Base-by-base conservation (phyloP, 2,113 vertebrate genomes). In the Pongo pygmaeus region DNA sequence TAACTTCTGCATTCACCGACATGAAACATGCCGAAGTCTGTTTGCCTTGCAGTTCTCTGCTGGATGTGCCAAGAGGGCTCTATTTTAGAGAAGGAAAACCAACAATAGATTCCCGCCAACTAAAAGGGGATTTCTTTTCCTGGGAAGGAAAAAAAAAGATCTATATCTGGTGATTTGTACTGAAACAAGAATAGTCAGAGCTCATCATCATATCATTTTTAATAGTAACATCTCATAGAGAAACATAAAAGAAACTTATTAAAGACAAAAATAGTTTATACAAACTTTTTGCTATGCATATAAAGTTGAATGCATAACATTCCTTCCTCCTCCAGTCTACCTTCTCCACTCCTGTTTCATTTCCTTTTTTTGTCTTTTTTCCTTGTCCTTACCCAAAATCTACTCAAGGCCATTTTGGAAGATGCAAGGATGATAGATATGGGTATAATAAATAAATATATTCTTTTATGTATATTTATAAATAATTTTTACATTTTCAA, bases 161-260 rank as follows among this genome's bases (percentile, higher is more conserved):
- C 4, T 80, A 91, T 93, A 89, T 74, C 70, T 83, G 8, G 22
- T 94, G 23, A 95, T 67, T 90, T 84, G 69, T 84, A 59, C 70
- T 86, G n/a, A 84, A 94, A 79, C 23, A 89, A 90, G 27, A 85
- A 59, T 72, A 95, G 57, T 61, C n/a, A 83, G 61, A 95, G 13
- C 25, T 77, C 27, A 3, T 48, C 35, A 57, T 69, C 10, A 6
- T 94, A 79, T 79, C 23, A 78, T 85, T 91, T 95, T 88, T 81
- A 85, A 97, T 69, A 93, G 32, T 61, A 84, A 69, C 4, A n/a
- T 55, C 43, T 57, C 25, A 52, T 12, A 61, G 38, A 94, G 30
- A 97, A 96, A 80, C 64, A 64, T 16, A 92, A 67, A 93, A 91
- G 67, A 94, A 89, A 72, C 18, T 18, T 80, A 43, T 23, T 64